Evolutionary conservation across 2,113 vertebrate species (phyloP).

Genomic region (Oncorhynchus clarkii): DNA sequence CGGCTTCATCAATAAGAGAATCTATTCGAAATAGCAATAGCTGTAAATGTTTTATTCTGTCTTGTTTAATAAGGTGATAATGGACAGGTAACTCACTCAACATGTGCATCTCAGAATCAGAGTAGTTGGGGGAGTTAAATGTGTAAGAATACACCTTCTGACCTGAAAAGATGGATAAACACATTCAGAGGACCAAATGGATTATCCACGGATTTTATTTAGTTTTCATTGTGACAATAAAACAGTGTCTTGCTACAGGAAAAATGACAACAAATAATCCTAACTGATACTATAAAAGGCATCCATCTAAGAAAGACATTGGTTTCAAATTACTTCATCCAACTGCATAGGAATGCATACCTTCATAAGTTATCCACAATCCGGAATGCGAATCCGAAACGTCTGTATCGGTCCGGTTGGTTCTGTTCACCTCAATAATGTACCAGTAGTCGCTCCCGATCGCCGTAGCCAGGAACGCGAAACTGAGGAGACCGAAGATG

Average conservation of each 20-base stretch:
- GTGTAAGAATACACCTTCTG: conserved; percentile 51
- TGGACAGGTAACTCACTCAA: conserved; percentile 60
- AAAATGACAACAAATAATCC: too few species aligned
- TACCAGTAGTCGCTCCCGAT: conserved; percentile 77
- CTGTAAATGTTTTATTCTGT: background rate
- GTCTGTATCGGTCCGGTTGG: conserved; percentile 52
- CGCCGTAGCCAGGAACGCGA: conserved; percentile 66
- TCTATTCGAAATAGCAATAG: background rate
- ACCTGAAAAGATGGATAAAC: conserved; percentile 18
- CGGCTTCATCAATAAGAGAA: conserved; percentile 13
- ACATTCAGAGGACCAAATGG: background rate
- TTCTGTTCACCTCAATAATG: conserved; percentile 66
- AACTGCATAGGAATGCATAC: conserved; percentile 32
- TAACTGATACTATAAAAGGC: too few species aligned
- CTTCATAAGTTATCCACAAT: conserved; percentile 69
- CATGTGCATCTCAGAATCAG: conserved; percentile 62
- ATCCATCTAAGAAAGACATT: background rate
- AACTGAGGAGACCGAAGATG: conserved; percentile 70
- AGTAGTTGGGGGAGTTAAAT: conserved; percentile 48
- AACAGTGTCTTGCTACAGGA: background rate
- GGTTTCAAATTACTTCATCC: background rate
- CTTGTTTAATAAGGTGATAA: background rate
- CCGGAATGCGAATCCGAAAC: conserved; percentile 60
- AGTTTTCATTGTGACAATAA: background rate
- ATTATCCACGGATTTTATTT: background rate